Conservation (phyloP, 2,797 vertebrate genomes). For the Ibycter americanus region DNA sequence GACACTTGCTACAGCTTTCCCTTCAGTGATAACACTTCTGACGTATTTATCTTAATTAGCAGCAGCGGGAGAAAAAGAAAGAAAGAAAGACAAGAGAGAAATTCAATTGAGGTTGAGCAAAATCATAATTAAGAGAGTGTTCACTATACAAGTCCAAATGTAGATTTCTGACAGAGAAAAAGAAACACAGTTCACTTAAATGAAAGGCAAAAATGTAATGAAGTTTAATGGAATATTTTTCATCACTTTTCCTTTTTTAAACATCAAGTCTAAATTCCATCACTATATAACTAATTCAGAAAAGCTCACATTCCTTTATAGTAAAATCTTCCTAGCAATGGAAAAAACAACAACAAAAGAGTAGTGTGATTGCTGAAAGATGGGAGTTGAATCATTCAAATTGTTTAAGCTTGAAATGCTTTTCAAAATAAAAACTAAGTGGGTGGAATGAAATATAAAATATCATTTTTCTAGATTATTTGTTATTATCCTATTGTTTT, state of each 20-base stretch:
- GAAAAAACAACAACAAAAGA: not conserved
- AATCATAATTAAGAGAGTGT: constrained; percentile 53
- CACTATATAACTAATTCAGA: not conserved
- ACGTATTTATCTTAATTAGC: constrained; percentile 71
- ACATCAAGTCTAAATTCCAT: not conserved
- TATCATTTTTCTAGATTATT: not conserved
- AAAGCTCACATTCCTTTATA: not conserved
- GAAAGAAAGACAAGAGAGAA: constrained; percentile 41
- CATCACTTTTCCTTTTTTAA: not conserved
- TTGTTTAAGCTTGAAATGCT: not conserved
- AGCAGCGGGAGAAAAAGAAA: constrained; percentile 30
- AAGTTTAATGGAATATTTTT: constrained; percentile 13
- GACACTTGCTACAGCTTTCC: constrained; percentile 54
- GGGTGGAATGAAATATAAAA: not conserved
- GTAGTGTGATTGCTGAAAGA: not conserved
- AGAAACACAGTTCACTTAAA: not conserved
- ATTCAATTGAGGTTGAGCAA: constrained; percentile 33
- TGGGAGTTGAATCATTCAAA: not conserved
- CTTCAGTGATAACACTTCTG: constrained; percentile 56
- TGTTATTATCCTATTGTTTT: not conserved
- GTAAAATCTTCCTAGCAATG: not conserved
- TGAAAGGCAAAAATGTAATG: not conserved
- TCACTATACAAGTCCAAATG: not conserved
- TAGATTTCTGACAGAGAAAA: not conserved
- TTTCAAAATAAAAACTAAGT: not conserved